Evolutionary conservation across 2,113 vertebrate genomes (phyloP), one percentile per base, ranked within the genome.

Genomic region (Corythoichthys haematopterus): DNA sequence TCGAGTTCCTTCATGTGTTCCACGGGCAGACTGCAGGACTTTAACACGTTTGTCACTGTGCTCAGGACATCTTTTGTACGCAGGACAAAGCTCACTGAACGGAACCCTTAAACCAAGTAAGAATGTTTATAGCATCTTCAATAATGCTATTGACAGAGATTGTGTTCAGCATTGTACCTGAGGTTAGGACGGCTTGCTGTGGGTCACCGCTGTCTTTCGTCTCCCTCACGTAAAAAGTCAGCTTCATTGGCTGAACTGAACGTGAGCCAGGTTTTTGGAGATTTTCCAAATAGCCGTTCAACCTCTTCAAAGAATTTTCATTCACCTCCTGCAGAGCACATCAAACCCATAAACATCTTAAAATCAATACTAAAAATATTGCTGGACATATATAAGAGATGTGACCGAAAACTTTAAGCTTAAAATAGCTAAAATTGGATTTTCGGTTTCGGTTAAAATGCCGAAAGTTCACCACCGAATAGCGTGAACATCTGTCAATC

Each of bases 241-340:
- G 92, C 56, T 86, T 92, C 77, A 92, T 92, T 46, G 97, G 95
- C 83, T 94, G 94, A 70, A 93, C 84, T 45, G 91, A 90, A 45
- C 68, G 84, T 48, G 85, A 85, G 15, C 93, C 93, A 2, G 94
- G 92, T 80, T 94, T 98, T 84, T 98, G 95, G 14, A 99, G 88
- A 75, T 89, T 94, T 72, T 98, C 95, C 87, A 99, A 90, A 77
- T 97, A 98, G 33, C 93, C 94, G 82, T 96, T 99, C 76, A 99
- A 87, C 67, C 92, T 93, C 90, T 98, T 96, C 52, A 99, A 88
- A 16, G 97, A 99, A 84, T 97, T 96, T 89, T 99, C 97, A 91
- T 99, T 99, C 81, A 98, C 92, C 80, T 95, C 95, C 97, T 99
- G 84, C 55, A 84, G 65, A 65, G 33, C 48, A 70, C 64, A 75